Conservation (phyloP, 2,888 invertebrate genomes). For the Mechanitis mazaeus region DNA sequence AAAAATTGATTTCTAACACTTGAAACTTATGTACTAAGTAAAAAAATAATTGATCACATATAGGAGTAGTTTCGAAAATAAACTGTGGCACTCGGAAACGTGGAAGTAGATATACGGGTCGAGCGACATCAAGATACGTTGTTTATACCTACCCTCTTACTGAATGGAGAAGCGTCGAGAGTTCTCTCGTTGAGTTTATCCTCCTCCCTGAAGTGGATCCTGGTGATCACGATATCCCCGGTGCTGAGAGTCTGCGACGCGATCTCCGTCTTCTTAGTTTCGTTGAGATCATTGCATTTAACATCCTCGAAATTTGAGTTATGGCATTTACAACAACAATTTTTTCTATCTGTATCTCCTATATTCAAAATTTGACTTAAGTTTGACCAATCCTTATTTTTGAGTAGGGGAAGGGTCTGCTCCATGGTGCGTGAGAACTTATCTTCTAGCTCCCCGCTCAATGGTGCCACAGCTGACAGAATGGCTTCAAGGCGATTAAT, state of each 20-base stretch:
- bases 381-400: conserved; percentile 74
- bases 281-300: conserved; percentile 68
- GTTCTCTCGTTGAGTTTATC: conserved; percentile 67
- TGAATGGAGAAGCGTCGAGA: conserved; percentile 64
- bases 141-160: conserved; percentile 62
- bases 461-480: conserved; percentile 85
- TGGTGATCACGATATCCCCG: conserved; percentile 93
- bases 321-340: conserved; percentile 78
- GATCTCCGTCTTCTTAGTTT: conserved; percentile 71
- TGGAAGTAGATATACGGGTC: conserved; percentile 47
- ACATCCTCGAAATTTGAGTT: conserved; percentile 57
- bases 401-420: conserved; percentile 71
- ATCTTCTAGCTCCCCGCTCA: conserved; percentile 78
- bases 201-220: conserved; percentile 79
- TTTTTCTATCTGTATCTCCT: conserved; percentile 61
- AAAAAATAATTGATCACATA: conserved; percentile 59
- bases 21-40: conserved; percentile 50
- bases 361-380: conserved; percentile 70
- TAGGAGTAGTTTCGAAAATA: conserved; percentile 55
- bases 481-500: conserved; percentile 92
- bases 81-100: conserved; percentile 66
- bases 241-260: conserved; percentile 92
- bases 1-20: conserved; percentile 28
- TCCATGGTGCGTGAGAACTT: conserved; percentile 74
- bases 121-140: conserved; percentile 68